Evolutionary conservation across 2,797 vertebrate genomes (phyloP), one percentile per base, ranked within the genome.

Genomic region (Hypotaenidia philippensis): DNA sequence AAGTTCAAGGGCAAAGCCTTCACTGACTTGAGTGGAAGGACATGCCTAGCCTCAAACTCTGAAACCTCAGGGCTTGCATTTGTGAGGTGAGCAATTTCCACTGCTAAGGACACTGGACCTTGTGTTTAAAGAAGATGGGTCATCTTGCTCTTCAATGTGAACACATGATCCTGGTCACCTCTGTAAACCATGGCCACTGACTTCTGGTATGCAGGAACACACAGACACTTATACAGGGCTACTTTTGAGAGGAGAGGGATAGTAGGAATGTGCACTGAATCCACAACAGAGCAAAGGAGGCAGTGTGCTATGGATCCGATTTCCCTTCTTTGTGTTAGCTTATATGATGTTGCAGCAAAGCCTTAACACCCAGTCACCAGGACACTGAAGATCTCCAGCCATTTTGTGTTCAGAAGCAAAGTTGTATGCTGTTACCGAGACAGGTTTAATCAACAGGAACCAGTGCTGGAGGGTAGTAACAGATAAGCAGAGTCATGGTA

Each of bases 391-490:
- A 36, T 52, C 79, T 86, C 22, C 83, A 83, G 69, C 76, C n/a
- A 63, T 83, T 94, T 71, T 29, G 36, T 29, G 70, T 72, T 41
- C 77, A 77, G 87, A 74, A 91, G 56, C 49, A 60, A 81, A 91
- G 59, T 34, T 94, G 65, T 78, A 3, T 74, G 78, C 88, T 68
- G 36, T 89, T 87, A 59, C 74, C 60, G 47, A 95, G 83, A 82
- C 87, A 92, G 88, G 96, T 97, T 92, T 96, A 95, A 96, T 95
- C 94, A 96, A 87, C 74, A 96, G 91, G 91, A 97, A 95, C 80
- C 59, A 82, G 87, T 90, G 75, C 93, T 97, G 89, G 61, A 97
- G 87, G 93, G 84, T 83, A 93, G 70, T 75, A 69, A 83, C 70
- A 92, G 94, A 96, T 94, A 95, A 96, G 91, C 71, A 89, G 89